Percentiles rank a stretch among this genome's conserved stretches.
Conservation (phyloP, 2,113 vertebrate genomes). For the Mastomys coucha region DNA sequence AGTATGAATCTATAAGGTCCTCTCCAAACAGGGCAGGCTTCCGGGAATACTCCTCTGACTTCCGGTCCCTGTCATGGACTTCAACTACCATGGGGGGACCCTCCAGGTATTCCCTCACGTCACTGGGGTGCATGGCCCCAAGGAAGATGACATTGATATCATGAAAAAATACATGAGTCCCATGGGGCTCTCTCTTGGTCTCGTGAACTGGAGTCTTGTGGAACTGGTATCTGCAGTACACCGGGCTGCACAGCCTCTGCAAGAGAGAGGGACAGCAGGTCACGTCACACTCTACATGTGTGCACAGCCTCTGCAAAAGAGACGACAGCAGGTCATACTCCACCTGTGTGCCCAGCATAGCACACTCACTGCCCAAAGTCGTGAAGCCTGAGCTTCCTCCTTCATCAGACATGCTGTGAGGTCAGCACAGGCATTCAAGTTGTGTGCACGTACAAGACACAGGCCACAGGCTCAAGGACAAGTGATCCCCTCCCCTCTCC, state of each 20-base stretch:
- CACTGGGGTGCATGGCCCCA: slow-evolving; percentile 84
- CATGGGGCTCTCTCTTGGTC: slow-evolving; percentile 86
- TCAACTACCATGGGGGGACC: slow-evolving; percentile 91
- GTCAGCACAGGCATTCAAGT: background rate
- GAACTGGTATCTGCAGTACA: slow-evolving; percentile 93
- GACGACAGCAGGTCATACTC: background rate
- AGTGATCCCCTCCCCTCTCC: background rate
- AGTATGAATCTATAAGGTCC: slow-evolving; percentile 74
- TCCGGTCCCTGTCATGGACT: slow-evolving; percentile 91
- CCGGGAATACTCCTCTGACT: slow-evolving; percentile 52
- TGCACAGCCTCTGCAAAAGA: slow-evolving; percentile 76
- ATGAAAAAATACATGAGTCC: slow-evolving; percentile 86
- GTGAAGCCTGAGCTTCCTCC: background rate
- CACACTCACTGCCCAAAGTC: no score
- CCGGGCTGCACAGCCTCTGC: slow-evolving; percentile 87
- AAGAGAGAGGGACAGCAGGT: background rate
- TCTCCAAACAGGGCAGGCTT: slow-evolving; percentile 82
- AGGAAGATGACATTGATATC: slow-evolving; percentile 91
- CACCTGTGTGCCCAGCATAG: background rate
- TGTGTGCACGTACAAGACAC: background rate
- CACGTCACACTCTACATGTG: background rate
- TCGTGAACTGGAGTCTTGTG: slow-evolving; percentile 83
- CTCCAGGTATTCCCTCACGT: slow-evolving; percentile 87
- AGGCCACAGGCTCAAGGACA: background rate
- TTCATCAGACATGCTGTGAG: background rate